phyloP scores from a whole-genome alignment of 2,797 vertebrate genomes.

The Fundulus diaphanus region DNA sequence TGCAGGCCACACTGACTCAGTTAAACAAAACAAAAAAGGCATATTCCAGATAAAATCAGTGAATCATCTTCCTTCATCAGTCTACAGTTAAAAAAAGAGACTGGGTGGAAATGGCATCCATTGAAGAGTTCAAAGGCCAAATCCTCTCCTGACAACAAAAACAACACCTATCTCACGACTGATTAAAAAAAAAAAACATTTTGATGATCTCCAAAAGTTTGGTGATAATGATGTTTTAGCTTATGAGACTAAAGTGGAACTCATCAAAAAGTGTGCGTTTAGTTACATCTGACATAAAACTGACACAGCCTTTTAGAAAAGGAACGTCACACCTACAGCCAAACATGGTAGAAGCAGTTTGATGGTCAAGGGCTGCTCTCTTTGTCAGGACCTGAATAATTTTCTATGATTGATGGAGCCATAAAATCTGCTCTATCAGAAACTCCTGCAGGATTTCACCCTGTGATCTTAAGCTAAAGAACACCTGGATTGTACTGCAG shows the following conservation, averaged over 20 bases:
- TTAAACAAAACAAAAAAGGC: not conserved
- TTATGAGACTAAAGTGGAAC: not conserved
- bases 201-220: not conserved
- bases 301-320: not conserved
- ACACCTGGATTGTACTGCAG: too few species aligned
- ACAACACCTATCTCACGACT: not conserved
- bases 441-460: not conserved
- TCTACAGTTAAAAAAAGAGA: not conserved
- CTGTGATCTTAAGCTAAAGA: not conserved
- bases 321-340: too few species aligned
- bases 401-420: not conserved
- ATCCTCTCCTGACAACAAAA: not conserved
- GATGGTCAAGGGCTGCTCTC: too few species aligned
- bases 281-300: not conserved
- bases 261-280: not conserved
- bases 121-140: not conserved
- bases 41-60: not conserved
- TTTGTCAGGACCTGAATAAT: not conserved
- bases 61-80: not conserved
- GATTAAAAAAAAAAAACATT: not conserved
- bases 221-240: not conserved
- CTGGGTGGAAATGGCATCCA: too few species aligned
- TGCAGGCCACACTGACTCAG: not conserved
- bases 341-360: too few species aligned
- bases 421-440: not conserved